Evolutionary conservation across 2,113 vertebrate genomes (phyloP), one percentile per base, ranked within the genome.

Genomic region (Dipodomys merriami): DNA sequence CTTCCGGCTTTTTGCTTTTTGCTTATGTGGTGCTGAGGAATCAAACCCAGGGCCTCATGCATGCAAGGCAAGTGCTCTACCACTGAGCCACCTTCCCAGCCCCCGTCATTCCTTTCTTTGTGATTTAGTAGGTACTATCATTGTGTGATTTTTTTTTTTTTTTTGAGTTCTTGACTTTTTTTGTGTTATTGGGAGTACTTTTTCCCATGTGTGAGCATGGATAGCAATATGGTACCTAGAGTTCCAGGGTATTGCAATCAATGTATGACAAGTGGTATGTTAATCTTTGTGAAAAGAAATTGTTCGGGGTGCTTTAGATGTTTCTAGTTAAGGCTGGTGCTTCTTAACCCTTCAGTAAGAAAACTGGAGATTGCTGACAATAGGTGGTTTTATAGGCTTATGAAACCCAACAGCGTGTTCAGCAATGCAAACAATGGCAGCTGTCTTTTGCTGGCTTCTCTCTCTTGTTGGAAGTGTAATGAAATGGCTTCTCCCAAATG

Each of bases 381-480:
- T 87, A 90, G 84, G 23, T 79, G 30, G 33, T 91, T 93, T 91
- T 95, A 76, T 18, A 79, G 84, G 73, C 78, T 35, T 72, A 9
- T 93, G 92, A 90, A 85, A 71, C 74, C 6, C 2, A 1, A 67
- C 65, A 95, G 90, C 33, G 2, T 83, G 88, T 90, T 92, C 92
- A 73, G 92, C 90, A 90, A 0, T 77, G 93, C 94, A 92, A 95
- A 96, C 94, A 95, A 44, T 81, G 83, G 67, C 92, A 94, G 92
- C 91, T 96, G 90, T 78, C 83, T 95, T 95, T 86, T 76, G 81
- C 82, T 96, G 88, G 67, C 86, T 94, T 95, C 83, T 88, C 76
- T 88, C 76, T 95, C 90, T 91, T 95, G 79, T 95, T 94, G 10
- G 2, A 35, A 94, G 79, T 88, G 69, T 73, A 92, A n/a, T 95